Percentiles rank a stretch among this genome's conserved stretches.
Evolutionary conservation across 1,140 invertebrate genomes (phyloP).

Genomic region (Drosophila auraria): DNA sequence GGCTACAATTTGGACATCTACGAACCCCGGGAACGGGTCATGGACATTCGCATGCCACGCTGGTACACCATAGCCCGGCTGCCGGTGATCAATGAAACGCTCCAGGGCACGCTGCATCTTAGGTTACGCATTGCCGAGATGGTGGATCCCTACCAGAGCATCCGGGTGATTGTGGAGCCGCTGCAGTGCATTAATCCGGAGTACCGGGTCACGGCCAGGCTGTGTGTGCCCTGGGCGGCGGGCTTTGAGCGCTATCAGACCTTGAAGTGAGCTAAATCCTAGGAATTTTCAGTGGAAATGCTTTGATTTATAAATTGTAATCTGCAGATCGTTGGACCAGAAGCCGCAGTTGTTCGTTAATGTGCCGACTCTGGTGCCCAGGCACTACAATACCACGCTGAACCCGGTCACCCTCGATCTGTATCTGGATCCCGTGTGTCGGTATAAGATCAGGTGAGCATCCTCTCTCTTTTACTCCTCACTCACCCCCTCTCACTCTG

Average conservation of each 20-base stretch:
- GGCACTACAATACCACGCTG: slow-evolving; percentile 69
- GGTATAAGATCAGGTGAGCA: slow-evolving; percentile 86
- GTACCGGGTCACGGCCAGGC: slow-evolving; percentile 87
- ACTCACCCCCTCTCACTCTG: slow-evolving; percentile 15
- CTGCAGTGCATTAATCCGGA: slow-evolving; percentile 82
- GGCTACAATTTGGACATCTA: slow-evolving; percentile 89
- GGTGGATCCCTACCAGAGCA: slow-evolving; percentile 87
- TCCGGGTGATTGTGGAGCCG: slow-evolving; percentile 87
- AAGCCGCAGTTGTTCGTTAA: slow-evolving; percentile 86
- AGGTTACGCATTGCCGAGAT: slow-evolving; percentile 86
- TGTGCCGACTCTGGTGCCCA: slow-evolving; percentile 85
- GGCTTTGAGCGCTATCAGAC: slow-evolving; percentile 87
- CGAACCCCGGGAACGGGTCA: slow-evolving; percentile 86
- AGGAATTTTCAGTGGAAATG: rapidly evolving
- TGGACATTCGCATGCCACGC: slow-evolving; percentile 86
- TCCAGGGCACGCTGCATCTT: slow-evolving; percentile 86
- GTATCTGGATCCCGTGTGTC: slow-evolving; percentile 87
- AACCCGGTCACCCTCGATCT: slow-evolving; percentile 85
- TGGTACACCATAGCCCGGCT: slow-evolving; percentile 78
- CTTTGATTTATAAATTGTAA: too few relatives aligned
- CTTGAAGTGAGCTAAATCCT: slow-evolving; percentile 86
- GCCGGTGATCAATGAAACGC: slow-evolving; percentile 86
- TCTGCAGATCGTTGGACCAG: slow-evolving; percentile 49
- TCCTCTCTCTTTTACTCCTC: not conserved
- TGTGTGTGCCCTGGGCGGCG: slow-evolving; percentile 88